Evolutionary conservation across 2,888 invertebrate genomes (phyloP).

Genomic region (Maniola hyperantus): DNA sequence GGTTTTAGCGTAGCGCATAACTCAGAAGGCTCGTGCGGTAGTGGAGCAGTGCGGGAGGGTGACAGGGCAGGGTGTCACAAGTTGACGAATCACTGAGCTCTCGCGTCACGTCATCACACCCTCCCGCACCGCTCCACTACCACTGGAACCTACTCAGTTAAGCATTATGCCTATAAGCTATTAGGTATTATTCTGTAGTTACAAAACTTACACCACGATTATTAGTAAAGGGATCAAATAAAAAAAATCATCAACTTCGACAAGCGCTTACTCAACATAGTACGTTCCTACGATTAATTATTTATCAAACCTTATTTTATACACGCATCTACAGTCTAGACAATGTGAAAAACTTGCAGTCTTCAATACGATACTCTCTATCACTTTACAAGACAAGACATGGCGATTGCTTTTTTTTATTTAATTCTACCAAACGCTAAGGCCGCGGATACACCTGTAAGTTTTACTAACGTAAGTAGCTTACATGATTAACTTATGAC

Average conservation of each 20-base stretch:
- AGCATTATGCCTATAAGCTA: too few species aligned
- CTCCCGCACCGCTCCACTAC: too few species aligned
- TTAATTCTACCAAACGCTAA: slow-evolving; percentile 4
- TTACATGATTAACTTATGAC: too few species aligned
- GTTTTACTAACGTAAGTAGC: too few species aligned
- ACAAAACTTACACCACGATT: not conserved
- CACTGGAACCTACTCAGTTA: too few species aligned
- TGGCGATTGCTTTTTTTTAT: slow-evolving; percentile 54
- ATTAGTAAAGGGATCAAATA: not conserved
- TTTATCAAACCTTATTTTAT: slow-evolving; percentile 54
- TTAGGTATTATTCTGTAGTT: not conserved
- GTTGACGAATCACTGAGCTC: too few species aligned
- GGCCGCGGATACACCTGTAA: too few species aligned
- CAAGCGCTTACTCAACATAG: not conserved
- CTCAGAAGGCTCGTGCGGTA: too few species aligned
- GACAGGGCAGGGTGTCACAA: too few species aligned
- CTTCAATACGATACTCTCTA: slow-evolving; percentile 75
- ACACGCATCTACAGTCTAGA: slow-evolving; percentile 62
- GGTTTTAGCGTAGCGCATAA: too few species aligned
- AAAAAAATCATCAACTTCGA: not conserved
- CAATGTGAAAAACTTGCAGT: slow-evolving; percentile 76
- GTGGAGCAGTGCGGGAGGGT: too few species aligned
- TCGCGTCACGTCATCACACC: too few species aligned
- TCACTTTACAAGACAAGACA: slow-evolving; percentile 68
- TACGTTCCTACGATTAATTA: slow-evolving; percentile 38